A percentile compares a stretch with the other conserved stretches of the same genome.
Evolutionary conservation across 2,888 invertebrate genomes (phyloP).

Genomic region (Eristalis arbustorum): DNA sequence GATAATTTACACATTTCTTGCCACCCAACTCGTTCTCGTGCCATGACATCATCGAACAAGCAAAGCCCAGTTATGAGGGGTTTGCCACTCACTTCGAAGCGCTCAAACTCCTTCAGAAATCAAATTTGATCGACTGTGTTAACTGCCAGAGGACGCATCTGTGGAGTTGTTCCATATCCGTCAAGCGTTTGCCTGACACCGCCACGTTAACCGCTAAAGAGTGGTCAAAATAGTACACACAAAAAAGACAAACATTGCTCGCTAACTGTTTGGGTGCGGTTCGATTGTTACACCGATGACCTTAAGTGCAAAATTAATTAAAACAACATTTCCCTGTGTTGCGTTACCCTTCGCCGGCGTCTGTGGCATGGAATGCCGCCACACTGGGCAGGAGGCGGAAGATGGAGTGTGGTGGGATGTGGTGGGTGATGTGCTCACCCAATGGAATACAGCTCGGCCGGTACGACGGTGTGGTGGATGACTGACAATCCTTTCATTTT

Average conservation of each 20-base stretch:
- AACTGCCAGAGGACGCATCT: slow-evolving; percentile 1
- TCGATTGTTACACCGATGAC: slow-evolving; percentile 50
- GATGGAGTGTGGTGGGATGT: neutral
- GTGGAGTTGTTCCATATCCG: too few species aligned
- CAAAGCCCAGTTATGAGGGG: neutral
- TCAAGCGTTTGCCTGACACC: neutral
- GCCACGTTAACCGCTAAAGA: neutral
- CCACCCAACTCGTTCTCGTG: neutral
- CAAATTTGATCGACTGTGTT: neutral
- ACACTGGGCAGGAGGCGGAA: neutral
- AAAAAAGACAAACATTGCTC: neutral
- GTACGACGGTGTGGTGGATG: slow-evolving; percentile 20
- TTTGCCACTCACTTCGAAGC: too few species aligned
- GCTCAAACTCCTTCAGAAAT: neutral
- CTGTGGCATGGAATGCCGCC: neutral
- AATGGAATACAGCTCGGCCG: neutral
- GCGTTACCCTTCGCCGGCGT: neutral
- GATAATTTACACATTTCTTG: neutral
- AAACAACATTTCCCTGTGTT: slow-evolving; percentile 32
- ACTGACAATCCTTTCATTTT: slow-evolving; percentile 37
- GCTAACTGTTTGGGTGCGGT: slow-evolving; percentile 48
- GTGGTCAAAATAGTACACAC: neutral
- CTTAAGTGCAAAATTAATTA: slow-evolving; percentile 66
- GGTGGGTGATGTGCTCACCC: neutral
- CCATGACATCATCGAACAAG: neutral